phyloP scores from a whole-genome alignment of 64 coral and sea anemone genomes.

The Pachyseris speciosa region DNA sequence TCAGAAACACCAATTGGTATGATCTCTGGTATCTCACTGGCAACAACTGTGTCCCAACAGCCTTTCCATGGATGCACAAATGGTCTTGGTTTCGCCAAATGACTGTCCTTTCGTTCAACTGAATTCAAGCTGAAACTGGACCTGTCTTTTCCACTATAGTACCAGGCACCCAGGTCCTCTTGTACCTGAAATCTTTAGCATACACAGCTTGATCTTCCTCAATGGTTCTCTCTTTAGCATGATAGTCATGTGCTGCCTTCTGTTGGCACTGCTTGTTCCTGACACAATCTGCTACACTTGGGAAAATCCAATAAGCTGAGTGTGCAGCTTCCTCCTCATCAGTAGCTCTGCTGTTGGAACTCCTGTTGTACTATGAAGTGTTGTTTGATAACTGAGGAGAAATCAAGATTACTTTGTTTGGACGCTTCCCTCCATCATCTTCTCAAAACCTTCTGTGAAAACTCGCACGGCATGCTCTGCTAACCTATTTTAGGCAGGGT shows the following conservation, averaged over 20 bases:
- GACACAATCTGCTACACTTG: neutral
- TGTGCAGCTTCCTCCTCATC: neutral
- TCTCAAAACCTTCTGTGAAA: slow-evolving; percentile 6
- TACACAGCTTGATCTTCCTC: neutral
- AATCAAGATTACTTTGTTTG: neutral
- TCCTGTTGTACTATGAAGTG: slow-evolving; percentile 37
- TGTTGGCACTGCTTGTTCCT: slow-evolving; percentile 13
- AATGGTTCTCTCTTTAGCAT: slow-evolving; percentile 21
- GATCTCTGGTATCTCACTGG: neutral
- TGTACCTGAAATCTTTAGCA: slow-evolving; percentile 11
- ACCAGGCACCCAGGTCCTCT: slow-evolving; percentile 34
- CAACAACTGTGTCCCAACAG: too few species aligned
- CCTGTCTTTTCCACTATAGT: neutral
- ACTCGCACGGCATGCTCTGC: slow-evolving; percentile 23
- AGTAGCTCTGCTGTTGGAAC: slow-evolving; percentile 41
- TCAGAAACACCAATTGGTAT: neutral
- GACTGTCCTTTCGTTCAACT: too few species aligned
- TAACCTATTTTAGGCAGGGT: slow-evolving; percentile 39
- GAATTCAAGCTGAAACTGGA: too few species aligned
- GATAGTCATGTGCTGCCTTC: slow-evolving; percentile 34
- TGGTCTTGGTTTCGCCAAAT: too few species aligned
- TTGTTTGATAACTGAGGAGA: slow-evolving; percentile 26
- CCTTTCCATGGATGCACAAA: too few species aligned
- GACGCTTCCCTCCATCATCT: slow-evolving; percentile 14
- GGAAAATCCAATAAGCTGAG: slow-evolving; percentile 46